These are phyloP conservation scores for Onthophagus sagittarius DNA, from an alignment of 2,888 invertebrate species.

Conservation along the genomic window DNA sequence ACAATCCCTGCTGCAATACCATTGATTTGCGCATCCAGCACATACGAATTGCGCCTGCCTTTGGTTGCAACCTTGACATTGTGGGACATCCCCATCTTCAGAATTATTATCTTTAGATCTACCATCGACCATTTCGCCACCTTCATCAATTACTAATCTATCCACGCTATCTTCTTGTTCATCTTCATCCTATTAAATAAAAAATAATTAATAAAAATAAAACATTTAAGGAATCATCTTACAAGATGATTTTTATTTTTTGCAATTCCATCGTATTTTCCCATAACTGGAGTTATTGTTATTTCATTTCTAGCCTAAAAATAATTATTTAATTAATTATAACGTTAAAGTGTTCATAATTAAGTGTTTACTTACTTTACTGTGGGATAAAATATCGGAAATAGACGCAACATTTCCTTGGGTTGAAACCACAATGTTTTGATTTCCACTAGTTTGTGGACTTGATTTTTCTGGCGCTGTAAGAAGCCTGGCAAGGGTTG, in stretches of 20 bases:
- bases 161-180: constrained; percentile 64
- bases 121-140: constrained; percentile 47
- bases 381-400: constrained; percentile 46
- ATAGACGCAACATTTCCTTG: constrained; percentile 40
- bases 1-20: constrained; percentile 92
- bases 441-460: constrained; percentile 23
- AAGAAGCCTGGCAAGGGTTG: constrained; percentile 74
- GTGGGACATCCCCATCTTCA: constrained; percentile 47
- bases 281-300: constrained; percentile 57
- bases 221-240: constrained; percentile 2
- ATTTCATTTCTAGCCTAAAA: constrained; percentile 59
- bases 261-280: constrained; percentile 38
- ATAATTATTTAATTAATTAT: constrained; percentile 19
- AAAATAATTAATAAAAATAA: not conserved
- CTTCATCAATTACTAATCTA: constrained; percentile 58
- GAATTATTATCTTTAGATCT: constrained; percentile 38
- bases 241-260: constrained; percentile 26
- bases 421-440: constrained; percentile 22
- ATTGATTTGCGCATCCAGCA: constrained; percentile 86
- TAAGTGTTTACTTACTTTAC: constrained; percentile 39
- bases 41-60: constrained; percentile 83
- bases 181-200: constrained; percentile 33
- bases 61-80: constrained; percentile 82
- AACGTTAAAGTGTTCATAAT: not conserved
- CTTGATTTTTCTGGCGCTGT: constrained; percentile 55